Base-by-base conservation (phyloP, 2,113 vertebrate genomes). In the Oreochromis spilurus region DNA sequence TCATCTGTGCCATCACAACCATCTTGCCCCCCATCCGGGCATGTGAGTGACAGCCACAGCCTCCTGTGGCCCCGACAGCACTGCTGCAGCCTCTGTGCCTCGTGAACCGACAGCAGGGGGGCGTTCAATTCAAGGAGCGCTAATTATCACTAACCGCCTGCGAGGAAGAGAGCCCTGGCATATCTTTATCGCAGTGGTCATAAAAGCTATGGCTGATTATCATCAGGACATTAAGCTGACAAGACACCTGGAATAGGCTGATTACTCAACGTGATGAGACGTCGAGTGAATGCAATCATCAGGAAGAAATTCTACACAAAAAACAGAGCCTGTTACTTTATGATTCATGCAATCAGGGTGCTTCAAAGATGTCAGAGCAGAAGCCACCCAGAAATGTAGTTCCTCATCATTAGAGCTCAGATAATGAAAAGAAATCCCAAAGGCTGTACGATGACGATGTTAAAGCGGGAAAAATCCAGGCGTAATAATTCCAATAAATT, bases 141-240 rank as follows among this genome's bases (percentile, higher is more conserved):
- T 91, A 95, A 95, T 96, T 96, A 95, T 88, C 89, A 87, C 89
- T 87, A 91, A 94, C 90, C 89, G 43, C 94, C 93, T 88, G 90
- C 84, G 45, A 91, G 86, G 92, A 91, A 88, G 54, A 89, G 84
- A 89, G 55, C 81, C 65, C 67, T 84, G 88, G 55, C 79, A 82
- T 92, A 90, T 89, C 85, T 94, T 89, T 90, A 87, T 92, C 91
- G 81, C 80, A 34, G 10, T 92, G 89, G 85, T 84, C 88, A 90
- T 85, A 82, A 87, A 90, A 86, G 84, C 82, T 34, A 85, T 55
- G 58, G 53, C 86, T 87, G 72, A 91, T 94, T 88, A 88, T 91
- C 91, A 92, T 87, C 78, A 85, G 89, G 65, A 88, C 89, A 89
- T 84, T 87, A 85, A 86, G 36, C 78, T 82, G 67, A 87, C 89